These are phyloP conservation scores for Epinephelus malabaricus DNA, from an alignment of 2,797 vertebrate species.

Conservation along the genomic window DNA sequence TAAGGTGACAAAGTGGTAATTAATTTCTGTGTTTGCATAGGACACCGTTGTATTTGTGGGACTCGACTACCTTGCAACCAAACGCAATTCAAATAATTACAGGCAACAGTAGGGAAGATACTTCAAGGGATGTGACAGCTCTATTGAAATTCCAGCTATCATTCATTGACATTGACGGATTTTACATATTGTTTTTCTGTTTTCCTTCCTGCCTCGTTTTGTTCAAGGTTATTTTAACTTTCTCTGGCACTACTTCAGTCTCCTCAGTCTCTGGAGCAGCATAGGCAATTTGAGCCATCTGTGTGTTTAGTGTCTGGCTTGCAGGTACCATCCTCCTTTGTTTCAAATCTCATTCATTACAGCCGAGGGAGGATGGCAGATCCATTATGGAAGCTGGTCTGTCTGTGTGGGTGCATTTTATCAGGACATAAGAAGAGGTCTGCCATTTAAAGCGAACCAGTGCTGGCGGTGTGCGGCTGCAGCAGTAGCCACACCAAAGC, in stretches of 20 bases:
- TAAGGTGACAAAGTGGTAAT: conserved; percentile 77
- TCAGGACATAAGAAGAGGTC: conserved; percentile 79
- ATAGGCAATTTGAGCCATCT: conserved; percentile 83
- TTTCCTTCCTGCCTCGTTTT: conserved; percentile 63
- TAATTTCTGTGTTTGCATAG: conserved; percentile 74
- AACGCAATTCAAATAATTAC: conserved; percentile 46
- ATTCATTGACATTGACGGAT: conserved; percentile 66
- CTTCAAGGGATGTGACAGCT: conserved; percentile 36
- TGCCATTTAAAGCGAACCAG: conserved; percentile 73
- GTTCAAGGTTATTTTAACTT: conserved; percentile 85
- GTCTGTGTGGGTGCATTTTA: conserved; percentile 82
- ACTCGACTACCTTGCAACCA: conserved; percentile 36
- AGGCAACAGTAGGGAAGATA: conserved; percentile 17
- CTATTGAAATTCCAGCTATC: conserved; percentile 47
- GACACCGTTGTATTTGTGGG: conserved; percentile 43
- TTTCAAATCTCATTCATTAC: conserved; percentile 87
- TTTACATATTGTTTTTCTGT: conserved; percentile 68
- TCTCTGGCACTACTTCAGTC: conserved; percentile 80
- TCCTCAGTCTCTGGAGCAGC: conserved; percentile 77
- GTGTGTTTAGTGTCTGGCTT: conserved; percentile 83
- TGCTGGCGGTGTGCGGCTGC: conserved; percentile 32
- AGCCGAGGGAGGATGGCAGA: conserved; percentile 83
- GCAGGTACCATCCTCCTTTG: conserved; percentile 86
- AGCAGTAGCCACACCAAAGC: conserved; percentile 37
- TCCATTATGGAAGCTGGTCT: conserved; percentile 80